Evolutionary conservation across 2,888 invertebrate genomes (phyloP).

Genomic region (Hedychridium roseum): DNA sequence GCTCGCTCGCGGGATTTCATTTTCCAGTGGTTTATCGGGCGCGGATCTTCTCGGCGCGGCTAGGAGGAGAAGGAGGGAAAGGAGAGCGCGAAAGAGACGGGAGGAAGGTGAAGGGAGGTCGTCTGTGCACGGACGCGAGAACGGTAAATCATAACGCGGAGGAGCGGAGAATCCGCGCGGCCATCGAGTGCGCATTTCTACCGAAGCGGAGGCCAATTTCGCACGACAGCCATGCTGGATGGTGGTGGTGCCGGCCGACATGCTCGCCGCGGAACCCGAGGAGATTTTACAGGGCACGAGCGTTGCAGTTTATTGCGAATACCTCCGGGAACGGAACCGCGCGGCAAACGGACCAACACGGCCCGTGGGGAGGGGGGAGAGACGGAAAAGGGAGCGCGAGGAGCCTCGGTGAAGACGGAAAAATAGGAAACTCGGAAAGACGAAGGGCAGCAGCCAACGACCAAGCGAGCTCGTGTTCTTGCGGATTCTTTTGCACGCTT

Average conservation of each 20-base stretch:
- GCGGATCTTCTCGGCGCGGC: too few relatives aligned
- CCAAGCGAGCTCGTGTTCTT: background rate
- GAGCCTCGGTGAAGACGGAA: background rate
- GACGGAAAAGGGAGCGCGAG: background rate
- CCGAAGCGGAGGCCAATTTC: constrained; percentile 36
- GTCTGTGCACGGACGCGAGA: constrained; percentile 24
- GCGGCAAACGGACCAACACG: background rate
- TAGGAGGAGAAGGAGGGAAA: too few relatives aligned
- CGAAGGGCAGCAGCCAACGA: too few relatives aligned
- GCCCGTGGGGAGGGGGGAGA: background rate
- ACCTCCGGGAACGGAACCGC: constrained; percentile 22
- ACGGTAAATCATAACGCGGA: constrained; percentile 37
- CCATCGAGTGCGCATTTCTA: constrained; percentile 24
- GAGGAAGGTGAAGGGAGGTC: too few relatives aligned
- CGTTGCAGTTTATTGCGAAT: constrained; percentile 28
- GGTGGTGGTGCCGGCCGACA: constrained; percentile 17
- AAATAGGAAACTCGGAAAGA: too few relatives aligned
- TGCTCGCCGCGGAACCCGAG: constrained; percentile 32
- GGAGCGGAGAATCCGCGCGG: constrained; percentile 17
- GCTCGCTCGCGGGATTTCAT: too few relatives aligned
- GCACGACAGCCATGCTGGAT: constrained; percentile 25
- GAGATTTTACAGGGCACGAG: constrained; percentile 32
- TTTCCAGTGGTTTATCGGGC: too few relatives aligned
- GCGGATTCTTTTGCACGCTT: background rate
- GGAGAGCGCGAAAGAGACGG: too few relatives aligned